Base-by-base conservation (phyloP, 2,113 vertebrate species). In the Agelaius phoeniceus region DNA sequence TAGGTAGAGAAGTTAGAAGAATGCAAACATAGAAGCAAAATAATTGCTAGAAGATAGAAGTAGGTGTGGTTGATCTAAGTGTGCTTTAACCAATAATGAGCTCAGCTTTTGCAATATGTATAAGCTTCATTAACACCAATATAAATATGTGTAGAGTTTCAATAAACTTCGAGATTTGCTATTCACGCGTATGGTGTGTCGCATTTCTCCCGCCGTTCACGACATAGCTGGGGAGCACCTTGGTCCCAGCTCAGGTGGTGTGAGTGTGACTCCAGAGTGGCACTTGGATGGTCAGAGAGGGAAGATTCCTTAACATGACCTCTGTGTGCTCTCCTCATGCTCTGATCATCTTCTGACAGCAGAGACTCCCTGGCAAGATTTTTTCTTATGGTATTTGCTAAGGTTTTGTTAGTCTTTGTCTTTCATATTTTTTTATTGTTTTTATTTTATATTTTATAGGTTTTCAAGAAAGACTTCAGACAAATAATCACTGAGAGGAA, bases 271-370 rank as follows among this genome's bases (percentile, higher is more conserved):
- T 39, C 27, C n/a, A 54, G 65, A 54, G 65, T 4, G 15, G 7
- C 33, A 39, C 28, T 18, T n/a, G 17, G 24, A 20, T 48, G 18
- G 24, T 6, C 65, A 71, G 28, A 46, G 23, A n/a, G 15, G 20
- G 15, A n/a, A n/a, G 13, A 54, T 24, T 28, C 18, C 11, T 46
- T 15, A 44, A 19, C 12, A 12, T 13, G 46, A 61, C 15, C 15
- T 65, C 15, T 0, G 0, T 46, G 66, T 14, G 6, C 39, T 55
- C 9, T 33, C 22, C 59, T 65, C 51, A 7, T 35, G 26, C 6
- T 43, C 49, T 57, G 28, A 23, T 74, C 30, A 37, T 62, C 58
- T 48, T 10, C 37, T 84, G 63, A 39, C 18, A 79, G 8, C n/a
- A 48, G 0, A 62, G 37, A 33, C 11, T 67, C 13, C 17, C 23